Evolutionary conservation across 2,113 vertebrate species (phyloP).

Genomic region (Heloderma charlesbogerti): DNA sequence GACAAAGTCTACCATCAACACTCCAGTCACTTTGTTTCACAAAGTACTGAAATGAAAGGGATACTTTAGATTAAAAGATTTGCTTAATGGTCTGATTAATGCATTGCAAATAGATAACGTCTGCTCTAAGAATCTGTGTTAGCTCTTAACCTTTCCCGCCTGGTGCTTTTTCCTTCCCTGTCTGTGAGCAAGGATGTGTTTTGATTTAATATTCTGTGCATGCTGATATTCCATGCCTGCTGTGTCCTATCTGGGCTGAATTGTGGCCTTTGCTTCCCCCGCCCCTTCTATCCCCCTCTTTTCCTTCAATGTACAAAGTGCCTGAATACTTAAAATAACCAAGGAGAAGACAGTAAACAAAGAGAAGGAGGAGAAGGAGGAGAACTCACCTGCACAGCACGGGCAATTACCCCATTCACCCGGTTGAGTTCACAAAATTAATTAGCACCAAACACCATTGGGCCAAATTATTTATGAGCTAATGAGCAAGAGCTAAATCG

Average conservation of each 20-base stretch:
- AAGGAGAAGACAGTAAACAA: slow-evolving; percentile 54
- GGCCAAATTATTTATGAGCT: slow-evolving; percentile 62
- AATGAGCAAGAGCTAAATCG: slow-evolving; percentile 48
- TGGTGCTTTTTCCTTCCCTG: slow-evolving; percentile 26
- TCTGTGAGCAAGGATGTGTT: slow-evolving; percentile 54
- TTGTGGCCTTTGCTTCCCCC: slow-evolving; percentile 23
- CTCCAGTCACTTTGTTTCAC: slow-evolving; percentile 75
- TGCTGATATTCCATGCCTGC: slow-evolving; percentile 42
- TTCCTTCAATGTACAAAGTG: slow-evolving; percentile 37
- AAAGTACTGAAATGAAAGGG: slow-evolving; percentile 76
- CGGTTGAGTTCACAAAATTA: slow-evolving; percentile 73
- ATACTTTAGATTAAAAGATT: slow-evolving; percentile 81
- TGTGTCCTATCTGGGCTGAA: slow-evolving; percentile 55
- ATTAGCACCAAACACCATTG: slow-evolving; percentile 63
- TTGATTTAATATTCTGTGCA: slow-evolving; percentile 74
- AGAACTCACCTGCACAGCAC: slow-evolving; percentile 32
- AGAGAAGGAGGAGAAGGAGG: neutral
- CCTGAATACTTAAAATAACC: slow-evolving; percentile 69
- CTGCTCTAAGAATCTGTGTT: slow-evolving; percentile 69
- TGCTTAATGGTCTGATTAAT: slow-evolving; percentile 82
- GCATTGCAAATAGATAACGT: slow-evolving; percentile 77
- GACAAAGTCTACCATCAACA: slow-evolving; percentile 59
- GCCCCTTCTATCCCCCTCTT: neutral
- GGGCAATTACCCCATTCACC: slow-evolving; percentile 68
- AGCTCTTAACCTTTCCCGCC: slow-evolving; percentile 78